Evolutionary conservation across 2,113 vertebrate genomes (phyloP).

Genomic region (Amphiprion ocellaris): DNA sequence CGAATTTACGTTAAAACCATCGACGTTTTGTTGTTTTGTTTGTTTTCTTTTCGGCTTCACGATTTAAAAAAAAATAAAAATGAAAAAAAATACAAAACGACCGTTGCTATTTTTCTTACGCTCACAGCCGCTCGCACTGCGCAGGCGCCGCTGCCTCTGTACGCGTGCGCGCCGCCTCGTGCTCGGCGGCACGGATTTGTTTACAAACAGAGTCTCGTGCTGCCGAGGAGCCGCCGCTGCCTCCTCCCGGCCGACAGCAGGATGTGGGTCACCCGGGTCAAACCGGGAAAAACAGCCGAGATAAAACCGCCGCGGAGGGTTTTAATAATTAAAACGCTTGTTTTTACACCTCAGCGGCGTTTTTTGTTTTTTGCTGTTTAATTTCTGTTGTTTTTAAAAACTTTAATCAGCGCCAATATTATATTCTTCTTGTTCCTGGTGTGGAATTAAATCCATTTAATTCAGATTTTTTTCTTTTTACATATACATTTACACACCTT

Average conservation of each 20-base stretch:
- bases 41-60: neutral
- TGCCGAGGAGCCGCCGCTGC: constrained; percentile 20
- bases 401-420: too few relatives aligned
- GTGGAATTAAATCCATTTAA: too few relatives aligned
- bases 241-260: constrained; percentile 50
- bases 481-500: too few relatives aligned
- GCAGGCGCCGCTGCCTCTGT: neutral
- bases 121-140: too few relatives aligned
- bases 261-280: constrained; percentile 48
- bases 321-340: neutral
- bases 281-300: constrained; percentile 5
- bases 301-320: neutral
- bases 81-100: too few relatives aligned
- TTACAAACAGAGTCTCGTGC: constrained; percentile 82
- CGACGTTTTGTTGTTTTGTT: neutral
- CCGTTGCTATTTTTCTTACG: neutral
- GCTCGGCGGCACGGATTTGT: constrained; percentile 80
- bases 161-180: constrained; percentile 7
- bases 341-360: too few relatives aligned
- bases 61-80: too few relatives aligned
- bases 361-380: too few relatives aligned
- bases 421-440: too few relatives aligned
- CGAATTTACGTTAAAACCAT: neutral
- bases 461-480: too few relatives aligned
- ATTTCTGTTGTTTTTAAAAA: too few relatives aligned